Evolutionary conservation across 2,888 invertebrate species (phyloP).

Genomic region (Morpho deidamia): DNA sequence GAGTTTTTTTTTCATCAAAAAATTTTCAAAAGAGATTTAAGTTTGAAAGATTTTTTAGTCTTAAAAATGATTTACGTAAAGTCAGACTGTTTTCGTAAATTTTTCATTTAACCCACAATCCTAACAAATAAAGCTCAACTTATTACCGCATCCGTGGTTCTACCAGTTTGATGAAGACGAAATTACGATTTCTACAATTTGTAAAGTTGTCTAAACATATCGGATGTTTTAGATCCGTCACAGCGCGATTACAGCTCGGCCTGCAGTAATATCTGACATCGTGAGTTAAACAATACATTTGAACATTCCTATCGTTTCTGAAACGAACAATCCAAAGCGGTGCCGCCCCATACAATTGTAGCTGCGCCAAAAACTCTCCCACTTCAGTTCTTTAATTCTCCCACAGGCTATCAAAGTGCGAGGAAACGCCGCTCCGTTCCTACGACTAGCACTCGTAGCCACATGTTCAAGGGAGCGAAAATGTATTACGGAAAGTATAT

Average conservation of each 20-base stretch:
- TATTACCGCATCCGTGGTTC: no score
- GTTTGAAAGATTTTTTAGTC: no score
- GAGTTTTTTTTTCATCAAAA: no score
- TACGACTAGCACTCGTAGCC: conserved; percentile 64
- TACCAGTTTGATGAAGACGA: background rate
- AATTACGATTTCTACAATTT: background rate
- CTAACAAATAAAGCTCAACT: no score
- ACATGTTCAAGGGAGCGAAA: conserved; percentile 68
- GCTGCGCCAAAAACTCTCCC: conserved; percentile 10
- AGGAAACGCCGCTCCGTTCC: conserved; percentile 60
- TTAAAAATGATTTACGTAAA: no score
- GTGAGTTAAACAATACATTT: no score
- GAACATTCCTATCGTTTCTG: background rate
- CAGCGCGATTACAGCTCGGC: background rate
- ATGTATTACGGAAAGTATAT: conserved; percentile 21
- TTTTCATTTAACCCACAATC: no score
- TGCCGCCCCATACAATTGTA: conserved; percentile 16
- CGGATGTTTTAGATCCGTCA: conserved; percentile 1
- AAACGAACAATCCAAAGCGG: conserved; percentile 12
- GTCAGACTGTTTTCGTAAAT: no score
- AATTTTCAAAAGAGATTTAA: no score
- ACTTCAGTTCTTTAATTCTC: conserved; percentile 25
- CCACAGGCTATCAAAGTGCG: conserved; percentile 53
- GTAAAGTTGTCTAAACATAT: background rate
- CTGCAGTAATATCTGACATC: background rate